These are phyloP conservation scores for Okamejei kenojei DNA, from an alignment of 2,797 vertebrate species.

Conservation along the genomic window DNA sequence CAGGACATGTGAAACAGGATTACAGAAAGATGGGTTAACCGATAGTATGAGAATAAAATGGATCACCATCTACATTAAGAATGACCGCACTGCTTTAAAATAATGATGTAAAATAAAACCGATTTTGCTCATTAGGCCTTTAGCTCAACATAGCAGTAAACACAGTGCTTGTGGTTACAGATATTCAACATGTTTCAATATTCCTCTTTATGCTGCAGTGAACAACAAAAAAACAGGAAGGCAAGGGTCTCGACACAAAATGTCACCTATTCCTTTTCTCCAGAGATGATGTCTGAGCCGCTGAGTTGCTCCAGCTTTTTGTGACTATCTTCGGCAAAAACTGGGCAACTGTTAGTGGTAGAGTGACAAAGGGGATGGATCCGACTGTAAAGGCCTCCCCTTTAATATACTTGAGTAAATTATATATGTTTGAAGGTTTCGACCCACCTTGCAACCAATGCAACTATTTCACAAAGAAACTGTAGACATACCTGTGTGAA, in stretches of 20 bases:
- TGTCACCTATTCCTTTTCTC: too few species aligned
- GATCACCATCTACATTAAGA: background rate
- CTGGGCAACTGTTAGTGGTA: too few species aligned
- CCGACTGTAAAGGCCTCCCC: too few species aligned
- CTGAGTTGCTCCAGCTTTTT: too few species aligned
- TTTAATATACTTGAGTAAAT: background rate
- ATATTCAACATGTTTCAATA: background rate
- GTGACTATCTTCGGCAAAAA: too few species aligned
- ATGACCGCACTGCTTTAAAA: background rate
- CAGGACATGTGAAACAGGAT: background rate
- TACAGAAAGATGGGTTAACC: background rate
- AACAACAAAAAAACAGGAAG: background rate
- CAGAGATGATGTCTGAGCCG: too few species aligned
- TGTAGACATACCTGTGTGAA: slow-evolving; percentile 78
- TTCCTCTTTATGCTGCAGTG: background rate
- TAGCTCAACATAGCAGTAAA: background rate
- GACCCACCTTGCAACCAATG: background rate
- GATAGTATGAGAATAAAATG: background rate
- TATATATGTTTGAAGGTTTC: background rate
- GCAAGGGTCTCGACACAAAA: too few species aligned
- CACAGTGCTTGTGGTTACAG: background rate
- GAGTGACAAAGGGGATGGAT: background rate
- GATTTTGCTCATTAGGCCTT: background rate
- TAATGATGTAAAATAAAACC: background rate
- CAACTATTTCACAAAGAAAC: background rate